Percentiles rank a stretch among this genome's conserved stretches.
These are phyloP conservation scores for Trichopria drosophilae DNA, from an alignment of 2,888 invertebrate species.

Conservation along the genomic window DNA sequence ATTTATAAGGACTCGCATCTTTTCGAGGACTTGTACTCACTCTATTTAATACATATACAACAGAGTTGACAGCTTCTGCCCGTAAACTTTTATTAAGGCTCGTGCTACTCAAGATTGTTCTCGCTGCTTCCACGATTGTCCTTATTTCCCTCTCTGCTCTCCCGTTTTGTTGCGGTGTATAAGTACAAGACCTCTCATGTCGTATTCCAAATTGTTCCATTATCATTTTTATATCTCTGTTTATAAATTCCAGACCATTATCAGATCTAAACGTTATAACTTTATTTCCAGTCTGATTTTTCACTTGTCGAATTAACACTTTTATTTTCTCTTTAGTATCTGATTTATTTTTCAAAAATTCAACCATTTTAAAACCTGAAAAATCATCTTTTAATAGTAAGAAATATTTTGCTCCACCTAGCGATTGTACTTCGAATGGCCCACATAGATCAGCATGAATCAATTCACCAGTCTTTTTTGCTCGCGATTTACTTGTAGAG, in stretches of 20 bases:
- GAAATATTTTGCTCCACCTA: constrained; percentile 18
- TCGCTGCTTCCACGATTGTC: constrained; percentile 9
- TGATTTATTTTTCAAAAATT: constrained; percentile 21
- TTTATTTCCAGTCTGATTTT: constrained; percentile 8
- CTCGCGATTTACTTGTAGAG: no score
- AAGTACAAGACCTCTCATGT: constrained; percentile 29
- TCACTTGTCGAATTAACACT: constrained; percentile 17
- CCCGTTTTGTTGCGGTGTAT: constrained; percentile 30
- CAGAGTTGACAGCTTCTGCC: constrained; percentile 34
- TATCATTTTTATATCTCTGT: constrained; percentile 19
- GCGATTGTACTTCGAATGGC: constrained; percentile 22
- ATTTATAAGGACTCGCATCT: neutral
- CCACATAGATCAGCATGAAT: constrained; percentile 31
- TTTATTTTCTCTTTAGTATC: constrained; percentile 18
- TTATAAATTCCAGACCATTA: constrained; percentile 32
- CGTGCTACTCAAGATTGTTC: neutral
- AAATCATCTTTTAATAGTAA: constrained; percentile 29
- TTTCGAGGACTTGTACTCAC: neutral
- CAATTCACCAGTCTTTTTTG: constrained; percentile 16
- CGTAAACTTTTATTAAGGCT: constrained; percentile 24
- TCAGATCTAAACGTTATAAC: constrained; percentile 29
- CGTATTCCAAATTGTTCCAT: constrained; percentile 20
- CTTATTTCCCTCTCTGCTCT: constrained; percentile 6
- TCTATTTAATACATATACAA: constrained; percentile 47
- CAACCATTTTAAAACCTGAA: constrained; percentile 24